Conservation (phyloP, 2,113 vertebrate genomes). For the Tetraodon nigroviridis region DNA sequence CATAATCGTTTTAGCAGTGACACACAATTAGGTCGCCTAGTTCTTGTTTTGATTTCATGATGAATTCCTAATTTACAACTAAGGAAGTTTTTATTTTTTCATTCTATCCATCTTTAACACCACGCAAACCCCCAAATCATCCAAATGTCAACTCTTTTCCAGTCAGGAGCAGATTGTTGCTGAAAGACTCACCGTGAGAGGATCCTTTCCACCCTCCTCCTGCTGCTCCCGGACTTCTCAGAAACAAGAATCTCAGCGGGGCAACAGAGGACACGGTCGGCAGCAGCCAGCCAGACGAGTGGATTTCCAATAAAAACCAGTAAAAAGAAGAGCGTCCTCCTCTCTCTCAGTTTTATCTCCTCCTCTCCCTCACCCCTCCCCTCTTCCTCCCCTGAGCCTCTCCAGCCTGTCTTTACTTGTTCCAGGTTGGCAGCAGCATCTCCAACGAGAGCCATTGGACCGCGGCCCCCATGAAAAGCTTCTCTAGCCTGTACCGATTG, state of each 20-base stretch:
- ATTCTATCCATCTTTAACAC: no score
- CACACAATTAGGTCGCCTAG: no score
- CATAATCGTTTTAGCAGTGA: no score
- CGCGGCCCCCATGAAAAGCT: conserved; percentile 60
- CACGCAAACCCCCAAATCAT: no score
- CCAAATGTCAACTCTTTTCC: no score
- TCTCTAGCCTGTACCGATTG: conserved; percentile 58
- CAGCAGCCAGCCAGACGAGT: not conserved
- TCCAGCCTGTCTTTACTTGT: conserved; percentile 63
- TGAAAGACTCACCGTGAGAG: not conserved
- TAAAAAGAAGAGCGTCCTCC: conserved; percentile 18
- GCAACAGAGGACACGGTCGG: conserved; percentile 1
- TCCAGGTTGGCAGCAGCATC: conserved; percentile 58
- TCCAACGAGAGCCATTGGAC: conserved; percentile 49
- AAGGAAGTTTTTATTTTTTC: no score
- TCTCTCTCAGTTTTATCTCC: conserved; percentile 30
- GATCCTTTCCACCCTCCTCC: conserved; percentile 39
- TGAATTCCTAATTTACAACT: no score
- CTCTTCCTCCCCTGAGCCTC: conserved; percentile 48
- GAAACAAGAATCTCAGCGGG: conserved; percentile 6
- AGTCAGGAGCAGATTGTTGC: no score
- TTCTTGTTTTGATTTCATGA: no score
- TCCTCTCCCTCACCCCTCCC: conserved; percentile 8
- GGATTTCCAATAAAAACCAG: not conserved
- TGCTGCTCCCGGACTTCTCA: not conserved